Evolutionary conservation across 2,797 vertebrate genomes (phyloP), one percentile per base, ranked within the genome.

Genomic region (Rhinichthys osculus): DNA sequence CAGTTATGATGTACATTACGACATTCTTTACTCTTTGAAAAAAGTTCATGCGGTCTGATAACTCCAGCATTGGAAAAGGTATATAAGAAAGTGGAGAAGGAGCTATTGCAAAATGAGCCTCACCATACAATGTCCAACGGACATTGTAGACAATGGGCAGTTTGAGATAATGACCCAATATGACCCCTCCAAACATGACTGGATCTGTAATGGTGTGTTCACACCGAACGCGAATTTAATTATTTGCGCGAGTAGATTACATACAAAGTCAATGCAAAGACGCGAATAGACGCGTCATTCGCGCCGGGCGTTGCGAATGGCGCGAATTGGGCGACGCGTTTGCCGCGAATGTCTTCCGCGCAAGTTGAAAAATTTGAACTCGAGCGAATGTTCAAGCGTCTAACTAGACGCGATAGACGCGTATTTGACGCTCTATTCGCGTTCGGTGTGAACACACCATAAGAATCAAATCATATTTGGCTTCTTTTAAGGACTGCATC

Each of bases 141-240:
- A 86, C 87, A 74, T 89, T 88, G 27, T 74, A 82, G 9, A 89
- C 88, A 44, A 86, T 54, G 16, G 87, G 87, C 33, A 88, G 59
- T 40, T 87, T 80, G 4, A 87, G 81, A 78, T 86, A 87, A 62
- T 87, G 81, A n/a, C 86, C 81, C 30, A 87, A 23, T 7, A 90
- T 14, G 2, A 78, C 42, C 11, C 83, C 88, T 64, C 64, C 81
- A 5, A 71, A 76, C 21, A 66, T 47, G 16, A 52, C 78, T 6
- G 88, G 88, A 30, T 89, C 88, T 59, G 88, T 86, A 0, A 89
- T n/a, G n/a, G n/a, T n/a, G n/a, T n/a, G n/a, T n/a, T n/a, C n/a
- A n/a, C n/a, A n/a, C n/a, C n/a, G n/a, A n/a, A n/a, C n/a, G n/a
- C n/a, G n/a, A n/a, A n/a, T n/a, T n/a, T n/a, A n/a, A n/a, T n/a